Conservation (phyloP, 2,888 invertebrate genomes). For the Mesorhabditis sp. region DNA sequence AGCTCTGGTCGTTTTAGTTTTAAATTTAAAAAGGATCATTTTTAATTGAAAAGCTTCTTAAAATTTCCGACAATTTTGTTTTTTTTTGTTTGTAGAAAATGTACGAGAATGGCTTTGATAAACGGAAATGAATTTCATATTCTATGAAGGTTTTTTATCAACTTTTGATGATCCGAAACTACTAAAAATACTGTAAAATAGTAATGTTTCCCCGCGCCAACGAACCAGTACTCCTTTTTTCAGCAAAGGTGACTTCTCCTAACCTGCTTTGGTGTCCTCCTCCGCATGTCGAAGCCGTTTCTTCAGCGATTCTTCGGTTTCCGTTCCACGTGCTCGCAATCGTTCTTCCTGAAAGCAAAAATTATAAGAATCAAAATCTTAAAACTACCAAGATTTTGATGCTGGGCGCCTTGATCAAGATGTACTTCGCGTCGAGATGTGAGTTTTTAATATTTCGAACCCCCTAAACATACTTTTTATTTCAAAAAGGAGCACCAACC, state of each 20-base stretch:
- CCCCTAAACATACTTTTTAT: slow-evolving; percentile 64
- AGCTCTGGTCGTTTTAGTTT: too few relatives aligned
- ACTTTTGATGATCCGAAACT: too few relatives aligned
- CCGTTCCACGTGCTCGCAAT: slow-evolving; percentile 75
- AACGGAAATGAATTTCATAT: too few relatives aligned
- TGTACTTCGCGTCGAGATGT: slow-evolving; percentile 76
- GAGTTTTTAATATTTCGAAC: slow-evolving; percentile 77
- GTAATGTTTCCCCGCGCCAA: too few relatives aligned
- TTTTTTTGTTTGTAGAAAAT: too few relatives aligned
- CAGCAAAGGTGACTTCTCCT: neutral
- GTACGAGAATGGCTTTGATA: too few relatives aligned
- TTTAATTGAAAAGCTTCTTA: too few relatives aligned
- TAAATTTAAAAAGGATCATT: too few relatives aligned
- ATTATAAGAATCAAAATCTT: neutral
- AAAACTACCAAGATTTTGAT: slow-evolving; percentile 37
- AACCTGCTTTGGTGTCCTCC: slow-evolving; percentile 79
- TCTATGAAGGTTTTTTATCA: too few relatives aligned
- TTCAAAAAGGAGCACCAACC: slow-evolving; percentile 10
- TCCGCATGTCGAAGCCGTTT: slow-evolving; percentile 76
- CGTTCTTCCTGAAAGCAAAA: slow-evolving; percentile 48
- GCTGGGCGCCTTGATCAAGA: slow-evolving; percentile 84
- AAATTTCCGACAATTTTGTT: too few relatives aligned
- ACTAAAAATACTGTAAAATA: too few relatives aligned
- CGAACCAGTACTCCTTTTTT: too few relatives aligned
- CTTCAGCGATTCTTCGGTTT: slow-evolving; percentile 79